Percentiles rank a stretch among this genome's conserved stretches.
These are phyloP conservation scores for Pantherophis vulpinus DNA, from an alignment of 2,797 vertebrate species.

Conservation along the genomic window DNA sequence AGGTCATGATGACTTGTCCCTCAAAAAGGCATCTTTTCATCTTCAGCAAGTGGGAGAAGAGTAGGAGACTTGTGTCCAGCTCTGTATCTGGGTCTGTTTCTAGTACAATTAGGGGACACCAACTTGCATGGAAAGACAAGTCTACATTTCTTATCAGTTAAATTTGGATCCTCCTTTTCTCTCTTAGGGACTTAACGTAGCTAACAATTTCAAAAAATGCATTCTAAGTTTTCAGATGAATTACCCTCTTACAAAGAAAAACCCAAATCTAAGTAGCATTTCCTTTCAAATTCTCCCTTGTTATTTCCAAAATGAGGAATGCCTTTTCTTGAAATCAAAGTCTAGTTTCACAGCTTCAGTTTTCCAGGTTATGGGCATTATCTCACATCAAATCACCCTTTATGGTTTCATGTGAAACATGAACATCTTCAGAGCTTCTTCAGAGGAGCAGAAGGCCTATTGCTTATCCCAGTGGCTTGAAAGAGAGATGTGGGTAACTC, in stretches of 20 bases:
- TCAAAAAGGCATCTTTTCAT: neutral
- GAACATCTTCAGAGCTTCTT: neutral
- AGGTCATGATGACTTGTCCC: neutral
- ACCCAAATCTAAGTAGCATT: neutral
- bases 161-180: neutral
- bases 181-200: neutral
- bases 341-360: neutral
- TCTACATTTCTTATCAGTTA: neutral
- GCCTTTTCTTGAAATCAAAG: neutral
- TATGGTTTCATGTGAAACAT: neutral
- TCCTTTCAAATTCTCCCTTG: neutral
- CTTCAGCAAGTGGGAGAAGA: neutral
- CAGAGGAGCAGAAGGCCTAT: neutral
- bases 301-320: neutral
- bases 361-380: neutral
- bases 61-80: neutral
- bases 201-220: rapidly evolving
- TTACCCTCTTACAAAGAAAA: neutral
- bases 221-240: neutral
- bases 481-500: neutral
- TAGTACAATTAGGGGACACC: neutral
- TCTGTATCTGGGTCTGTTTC: neutral
- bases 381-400: neutral
- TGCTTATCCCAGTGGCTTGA: neutral
- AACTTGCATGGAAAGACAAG: neutral